phyloP scores from a whole-genome alignment of 2,888 invertebrate species.

The Coenonympha arcania region DNA sequence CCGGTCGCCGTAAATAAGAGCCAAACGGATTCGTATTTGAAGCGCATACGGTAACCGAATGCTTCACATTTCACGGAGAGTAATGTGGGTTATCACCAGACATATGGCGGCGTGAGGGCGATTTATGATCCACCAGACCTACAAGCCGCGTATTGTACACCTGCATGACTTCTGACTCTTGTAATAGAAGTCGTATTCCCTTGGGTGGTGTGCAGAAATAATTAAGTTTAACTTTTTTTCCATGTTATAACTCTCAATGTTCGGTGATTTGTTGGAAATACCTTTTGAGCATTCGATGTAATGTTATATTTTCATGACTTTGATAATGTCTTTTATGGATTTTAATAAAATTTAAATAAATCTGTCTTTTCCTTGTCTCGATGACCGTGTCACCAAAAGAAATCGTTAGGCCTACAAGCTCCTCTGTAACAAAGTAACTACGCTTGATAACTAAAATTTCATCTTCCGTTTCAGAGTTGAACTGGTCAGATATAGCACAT shows the following conservation, averaged over 20 bases:
- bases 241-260: conserved; percentile 1
- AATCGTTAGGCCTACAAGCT: too few species aligned
- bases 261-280: not conserved
- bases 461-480: too few species aligned
- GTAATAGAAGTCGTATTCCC: not conserved
- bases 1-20: not conserved
- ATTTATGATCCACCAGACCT: conserved; percentile 41
- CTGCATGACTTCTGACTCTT: not conserved
- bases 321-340: not conserved
- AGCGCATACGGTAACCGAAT: not conserved
- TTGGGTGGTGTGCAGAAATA: not conserved
- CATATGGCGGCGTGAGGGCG: conserved; percentile 44
- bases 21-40: conserved; percentile 5
- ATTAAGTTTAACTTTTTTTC: not conserved
- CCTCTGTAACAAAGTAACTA: too few species aligned
- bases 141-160: conserved; percentile 7
- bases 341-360: too few species aligned
- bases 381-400: too few species aligned
- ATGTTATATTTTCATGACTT: not conserved
- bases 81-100: conserved; percentile 42
- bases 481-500: too few species aligned
- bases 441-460: too few species aligned
- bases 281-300: not conserved
- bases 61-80: conserved; percentile 8
- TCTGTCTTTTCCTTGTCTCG: too few species aligned